These are phyloP conservation scores for Todiramphus chloris DNA, from an alignment of 2,113 vertebrate species.

Conservation along the genomic window DNA sequence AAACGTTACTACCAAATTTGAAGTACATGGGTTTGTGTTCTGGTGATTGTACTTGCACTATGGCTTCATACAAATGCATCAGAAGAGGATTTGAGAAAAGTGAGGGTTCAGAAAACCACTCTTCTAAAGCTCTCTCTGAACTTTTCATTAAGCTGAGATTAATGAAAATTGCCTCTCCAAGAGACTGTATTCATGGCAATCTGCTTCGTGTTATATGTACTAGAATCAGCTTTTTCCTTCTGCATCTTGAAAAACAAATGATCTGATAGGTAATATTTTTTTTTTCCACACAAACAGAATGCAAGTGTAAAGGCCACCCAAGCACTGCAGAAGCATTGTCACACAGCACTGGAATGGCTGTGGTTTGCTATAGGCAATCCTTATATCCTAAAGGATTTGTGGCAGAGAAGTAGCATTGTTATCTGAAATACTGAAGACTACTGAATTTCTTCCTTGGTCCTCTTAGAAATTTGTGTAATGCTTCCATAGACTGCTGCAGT, in stretches of 20 bases:
- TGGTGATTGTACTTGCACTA: background rate
- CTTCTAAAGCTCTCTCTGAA: background rate
- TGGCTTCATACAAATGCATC: background rate
- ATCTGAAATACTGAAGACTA: background rate
- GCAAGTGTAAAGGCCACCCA: background rate
- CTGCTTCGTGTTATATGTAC: fast-evolving
- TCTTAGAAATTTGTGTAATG: background rate
- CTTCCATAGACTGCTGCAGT: background rate
- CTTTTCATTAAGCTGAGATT: background rate
- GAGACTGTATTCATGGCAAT: background rate
- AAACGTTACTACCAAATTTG: background rate
- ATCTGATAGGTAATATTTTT: background rate
- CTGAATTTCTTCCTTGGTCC: background rate
- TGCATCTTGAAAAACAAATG: background rate
- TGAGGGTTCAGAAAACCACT: background rate
- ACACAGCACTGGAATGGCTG: background rate
- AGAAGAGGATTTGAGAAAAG: background rate
- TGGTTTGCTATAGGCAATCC: background rate
- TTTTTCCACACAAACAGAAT: background rate
- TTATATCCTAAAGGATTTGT: background rate
- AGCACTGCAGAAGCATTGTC: background rate
- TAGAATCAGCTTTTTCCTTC: background rate
- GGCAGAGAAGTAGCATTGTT: background rate
- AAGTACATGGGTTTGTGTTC: background rate
- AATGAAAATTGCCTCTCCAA: background rate